Base-by-base conservation (phyloP, 2,797 vertebrate genomes). In the Argya squamiceps region DNA sequence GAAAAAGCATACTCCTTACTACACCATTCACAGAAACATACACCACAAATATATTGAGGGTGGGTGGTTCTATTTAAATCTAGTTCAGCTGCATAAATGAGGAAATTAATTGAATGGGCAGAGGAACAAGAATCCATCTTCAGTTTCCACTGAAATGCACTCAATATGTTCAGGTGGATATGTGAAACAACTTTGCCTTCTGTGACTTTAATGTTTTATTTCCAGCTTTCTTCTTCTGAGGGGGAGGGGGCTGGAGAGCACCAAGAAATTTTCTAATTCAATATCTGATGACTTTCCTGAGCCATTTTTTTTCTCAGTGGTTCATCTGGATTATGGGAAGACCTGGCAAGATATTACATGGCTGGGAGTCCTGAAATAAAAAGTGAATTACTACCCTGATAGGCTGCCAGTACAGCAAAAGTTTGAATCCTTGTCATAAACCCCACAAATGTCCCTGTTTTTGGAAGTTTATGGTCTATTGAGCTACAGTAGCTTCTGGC, bases 361-460 rank as follows among this genome's bases (percentile, higher is more conserved):
- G 23, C 18, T 69, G 22, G 1, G n/a, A 95, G 26, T 65, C 18
- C 32, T 77, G 52, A 69, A 63, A 94, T 96, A 95, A 97, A 95
- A 84, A 15, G 52, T 64, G 64, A 89, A 89, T 96, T 96, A 97
- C 96, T 96, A 95, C 97, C 86, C 53, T 80, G 68, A 55, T 81
- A 75, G 79, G 26, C 75, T 95, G 76, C 82, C 93, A 96, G 59
- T 69, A 85, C 79, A 89, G 73, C 43, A 74, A 63, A 91, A 95
- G 63, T 88, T 88, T 89, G 69, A 95, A 85, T 94, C 75, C 47
- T 82, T 94, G 50, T 96, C 82, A 92, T 84, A 96, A 96, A 96
- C 50, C 87, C 83, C 75, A 92, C 68, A 71, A 94, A 67, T 89
- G 63, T 80, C 43, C 81, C 92, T 94, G 70, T 56, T 83, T 95